Conservation (phyloP, 2,113 vertebrate species). For the Eupsittula cactorum region DNA sequence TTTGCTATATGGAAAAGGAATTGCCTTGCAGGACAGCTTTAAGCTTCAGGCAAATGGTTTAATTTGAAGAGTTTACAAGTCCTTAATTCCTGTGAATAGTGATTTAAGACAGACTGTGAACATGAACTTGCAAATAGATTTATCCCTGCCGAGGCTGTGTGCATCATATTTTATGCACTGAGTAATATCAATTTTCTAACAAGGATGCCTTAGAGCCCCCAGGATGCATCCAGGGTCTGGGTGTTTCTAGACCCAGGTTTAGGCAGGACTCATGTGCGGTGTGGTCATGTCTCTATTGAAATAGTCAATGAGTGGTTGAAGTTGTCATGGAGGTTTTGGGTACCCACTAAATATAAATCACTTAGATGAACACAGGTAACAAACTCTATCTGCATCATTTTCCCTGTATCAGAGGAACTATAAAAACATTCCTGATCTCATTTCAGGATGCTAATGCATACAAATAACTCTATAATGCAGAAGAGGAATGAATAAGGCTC, state of each 20-base stretch:
- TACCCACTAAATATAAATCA: fast-evolving
- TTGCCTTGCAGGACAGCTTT: neutral
- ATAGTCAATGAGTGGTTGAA: neutral
- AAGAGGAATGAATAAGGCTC: neutral
- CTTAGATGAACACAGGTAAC: neutral
- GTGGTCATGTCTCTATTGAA: neutral
- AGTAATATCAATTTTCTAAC: neutral
- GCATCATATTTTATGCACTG: neutral
- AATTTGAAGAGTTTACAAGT: neutral
- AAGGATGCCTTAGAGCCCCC: neutral
- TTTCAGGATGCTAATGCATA: neutral
- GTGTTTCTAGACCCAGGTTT: neutral
- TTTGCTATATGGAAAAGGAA: neutral
- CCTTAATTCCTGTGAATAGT: neutral
- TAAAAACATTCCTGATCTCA: neutral
- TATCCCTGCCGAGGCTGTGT: neutral
- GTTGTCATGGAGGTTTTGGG: fast-evolving
- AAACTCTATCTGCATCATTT: neutral
- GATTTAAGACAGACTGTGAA: neutral
- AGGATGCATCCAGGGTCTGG: neutral
- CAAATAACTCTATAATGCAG: neutral
- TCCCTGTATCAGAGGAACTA: neutral
- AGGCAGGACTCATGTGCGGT: neutral
- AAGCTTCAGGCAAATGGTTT: neutral
- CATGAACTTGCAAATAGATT: neutral